phyloP scores from a whole-genome alignment of 2,888 invertebrate species.

The Aporophyla lueneburgensis region DNA sequence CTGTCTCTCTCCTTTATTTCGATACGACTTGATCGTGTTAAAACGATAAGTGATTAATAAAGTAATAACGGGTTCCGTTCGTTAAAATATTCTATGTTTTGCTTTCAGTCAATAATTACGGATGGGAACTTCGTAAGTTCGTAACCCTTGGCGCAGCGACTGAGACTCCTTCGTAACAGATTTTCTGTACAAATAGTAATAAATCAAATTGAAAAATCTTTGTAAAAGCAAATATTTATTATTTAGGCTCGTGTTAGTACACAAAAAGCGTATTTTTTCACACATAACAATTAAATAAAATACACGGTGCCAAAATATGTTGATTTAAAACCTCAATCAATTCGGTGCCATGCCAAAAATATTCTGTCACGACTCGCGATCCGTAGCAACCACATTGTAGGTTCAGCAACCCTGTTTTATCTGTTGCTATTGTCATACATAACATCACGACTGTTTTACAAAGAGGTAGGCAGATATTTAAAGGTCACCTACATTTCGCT shows the following conservation, averaged over 20 bases:
- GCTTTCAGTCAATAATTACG: neutral
- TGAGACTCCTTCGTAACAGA: no score
- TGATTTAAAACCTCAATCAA: slow-evolving; percentile 43
- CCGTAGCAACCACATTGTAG: slow-evolving; percentile 2
- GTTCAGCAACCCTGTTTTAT: slow-evolving; percentile 26
- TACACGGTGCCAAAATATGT: slow-evolving; percentile 37
- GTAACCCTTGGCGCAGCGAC: no score
- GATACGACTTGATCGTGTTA: neutral
- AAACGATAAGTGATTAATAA: neutral
- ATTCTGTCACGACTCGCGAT: slow-evolving; percentile 9
- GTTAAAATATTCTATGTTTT: neutral
- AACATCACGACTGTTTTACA: no score
- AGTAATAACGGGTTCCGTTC: neutral
- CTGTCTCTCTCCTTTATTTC: neutral
- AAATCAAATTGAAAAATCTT: neutral
- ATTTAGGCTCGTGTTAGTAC: neutral
- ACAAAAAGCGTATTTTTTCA: slow-evolving; percentile 2
- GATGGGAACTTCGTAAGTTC: no score
- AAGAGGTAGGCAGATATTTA: neutral
- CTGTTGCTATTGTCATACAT: neutral
- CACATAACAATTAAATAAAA: slow-evolving; percentile 19
- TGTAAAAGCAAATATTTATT: neutral
- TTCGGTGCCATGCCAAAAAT: slow-evolving; percentile 29
- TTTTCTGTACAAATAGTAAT: no score
- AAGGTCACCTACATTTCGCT: neutral